Conservation (phyloP, 2,888 invertebrate species). For the Ennomos quercinarius region DNA sequence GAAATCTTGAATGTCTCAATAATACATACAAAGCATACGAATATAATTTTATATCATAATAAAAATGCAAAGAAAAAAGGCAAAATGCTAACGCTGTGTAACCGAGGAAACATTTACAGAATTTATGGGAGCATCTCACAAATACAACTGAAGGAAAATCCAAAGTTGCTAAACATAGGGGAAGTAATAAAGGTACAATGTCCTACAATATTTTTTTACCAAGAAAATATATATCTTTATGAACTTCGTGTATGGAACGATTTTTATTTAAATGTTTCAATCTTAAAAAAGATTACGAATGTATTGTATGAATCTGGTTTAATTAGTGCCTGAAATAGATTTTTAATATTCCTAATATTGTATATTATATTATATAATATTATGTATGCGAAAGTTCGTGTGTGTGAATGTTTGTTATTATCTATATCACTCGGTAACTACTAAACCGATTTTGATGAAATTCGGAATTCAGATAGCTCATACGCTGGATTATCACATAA, state of each 20-base stretch:
- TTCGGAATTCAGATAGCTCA: too few relatives aligned
- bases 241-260: constrained; percentile 21
- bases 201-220: constrained; percentile 44
- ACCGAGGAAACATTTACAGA: constrained; percentile 45
- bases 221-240: constrained; percentile 39
- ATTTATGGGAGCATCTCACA: constrained; percentile 42
- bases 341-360: too few relatives aligned
- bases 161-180: constrained; percentile 39
- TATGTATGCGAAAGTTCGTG: too few relatives aligned
- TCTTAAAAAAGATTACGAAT: constrained; percentile 5
- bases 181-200: constrained; percentile 45
- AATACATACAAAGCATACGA: constrained; percentile 35
- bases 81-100: constrained; percentile 41
- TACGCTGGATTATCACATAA: too few relatives aligned
- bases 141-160: constrained; percentile 39
- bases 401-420: too few relatives aligned
- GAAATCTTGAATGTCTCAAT: constrained; percentile 37
- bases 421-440: too few relatives aligned
- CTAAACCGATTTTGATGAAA: too few relatives aligned
- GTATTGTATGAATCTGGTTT: too few relatives aligned
- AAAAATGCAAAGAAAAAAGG: constrained; percentile 41
- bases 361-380: too few relatives aligned
- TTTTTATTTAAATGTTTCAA: constrained; percentile 36
- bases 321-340: too few relatives aligned
- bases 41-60: constrained; percentile 40